These are phyloP conservation scores for Eupithecia subfuscata DNA, from an alignment of 2,888 invertebrate genomes.

Conservation along the genomic window DNA sequence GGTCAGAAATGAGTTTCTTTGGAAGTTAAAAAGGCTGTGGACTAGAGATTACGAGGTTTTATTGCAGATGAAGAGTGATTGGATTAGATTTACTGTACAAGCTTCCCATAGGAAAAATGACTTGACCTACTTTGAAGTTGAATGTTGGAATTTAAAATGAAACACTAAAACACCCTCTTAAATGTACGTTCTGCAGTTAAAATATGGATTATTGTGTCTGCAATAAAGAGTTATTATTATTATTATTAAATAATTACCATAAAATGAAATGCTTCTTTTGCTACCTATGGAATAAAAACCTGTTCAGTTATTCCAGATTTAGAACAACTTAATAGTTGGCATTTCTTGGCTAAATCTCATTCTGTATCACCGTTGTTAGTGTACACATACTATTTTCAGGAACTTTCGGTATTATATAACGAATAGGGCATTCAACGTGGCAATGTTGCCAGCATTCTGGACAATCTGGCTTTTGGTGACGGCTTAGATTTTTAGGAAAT, in stretches of 20 bases:
- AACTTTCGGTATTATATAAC: background rate
- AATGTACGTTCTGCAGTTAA: too few relatives aligned
- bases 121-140: background rate
- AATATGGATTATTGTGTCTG: too few relatives aligned
- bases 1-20: slow-evolving; percentile 38
- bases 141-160: background rate
- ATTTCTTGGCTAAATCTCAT: too few relatives aligned
- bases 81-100: background rate
- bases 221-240: too few relatives aligned
- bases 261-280: background rate
- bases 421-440: too few relatives aligned
- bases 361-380: too few relatives aligned
- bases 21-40: slow-evolving; percentile 35
- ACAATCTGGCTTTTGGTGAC: too few relatives aligned
- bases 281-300: background rate
- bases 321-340: too few relatives aligned
- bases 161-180: background rate
- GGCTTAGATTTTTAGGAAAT: too few relatives aligned
- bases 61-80: slow-evolving; percentile 3
- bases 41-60: slow-evolving; percentile 36
- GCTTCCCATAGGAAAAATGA: background rate
- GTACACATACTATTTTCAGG: background rate
- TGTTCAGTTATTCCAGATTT: background rate
- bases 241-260: background rate
- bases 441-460: too few relatives aligned